Percentiles rank a stretch among this genome's conserved stretches.
phyloP scores from a whole-genome alignment of 2,113 vertebrate genomes.

The Python bivittatus region DNA sequence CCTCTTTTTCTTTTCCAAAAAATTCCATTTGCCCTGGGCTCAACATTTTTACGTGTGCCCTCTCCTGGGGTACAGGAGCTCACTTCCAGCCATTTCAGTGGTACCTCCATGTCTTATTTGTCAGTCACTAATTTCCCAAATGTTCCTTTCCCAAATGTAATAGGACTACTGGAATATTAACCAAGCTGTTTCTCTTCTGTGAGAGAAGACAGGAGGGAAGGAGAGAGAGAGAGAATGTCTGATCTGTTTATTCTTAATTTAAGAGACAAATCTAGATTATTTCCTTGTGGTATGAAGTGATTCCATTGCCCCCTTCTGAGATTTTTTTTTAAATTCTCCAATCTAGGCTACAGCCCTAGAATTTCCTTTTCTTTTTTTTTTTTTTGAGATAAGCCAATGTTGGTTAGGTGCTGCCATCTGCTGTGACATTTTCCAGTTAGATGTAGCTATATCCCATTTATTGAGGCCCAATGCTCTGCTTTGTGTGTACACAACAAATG shows the following conservation, averaged over 20 bases:
- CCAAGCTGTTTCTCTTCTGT: not conserved
- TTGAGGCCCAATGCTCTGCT: not conserved
- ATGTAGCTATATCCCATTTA: not conserved
- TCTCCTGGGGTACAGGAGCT: not conserved
- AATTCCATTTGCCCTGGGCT: not conserved
- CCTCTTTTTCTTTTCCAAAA: not conserved
- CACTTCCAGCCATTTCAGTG: not conserved
- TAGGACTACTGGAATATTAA: not conserved
- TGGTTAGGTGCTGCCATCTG: not conserved
- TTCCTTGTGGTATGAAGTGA: not conserved
- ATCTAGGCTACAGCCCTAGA: not conserved
- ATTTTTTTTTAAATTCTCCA: not conserved
- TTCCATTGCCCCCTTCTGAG: not conserved
- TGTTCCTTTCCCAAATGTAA: not conserved
- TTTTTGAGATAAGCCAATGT: not conserved
- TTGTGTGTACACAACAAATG: not conserved
- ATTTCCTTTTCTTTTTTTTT: not conserved
- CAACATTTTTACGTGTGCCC: not conserved
- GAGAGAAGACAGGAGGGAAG: not conserved
- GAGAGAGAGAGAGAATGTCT: not conserved
- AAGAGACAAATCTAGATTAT: not conserved
- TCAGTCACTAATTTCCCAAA: not conserved
- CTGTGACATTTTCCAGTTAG: not conserved
- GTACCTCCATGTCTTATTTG: not conserved
- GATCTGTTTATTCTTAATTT: not conserved